Evolutionary conservation across 2,113 vertebrate genomes (phyloP).

Genomic region (Lutjanus erythropterus): DNA sequence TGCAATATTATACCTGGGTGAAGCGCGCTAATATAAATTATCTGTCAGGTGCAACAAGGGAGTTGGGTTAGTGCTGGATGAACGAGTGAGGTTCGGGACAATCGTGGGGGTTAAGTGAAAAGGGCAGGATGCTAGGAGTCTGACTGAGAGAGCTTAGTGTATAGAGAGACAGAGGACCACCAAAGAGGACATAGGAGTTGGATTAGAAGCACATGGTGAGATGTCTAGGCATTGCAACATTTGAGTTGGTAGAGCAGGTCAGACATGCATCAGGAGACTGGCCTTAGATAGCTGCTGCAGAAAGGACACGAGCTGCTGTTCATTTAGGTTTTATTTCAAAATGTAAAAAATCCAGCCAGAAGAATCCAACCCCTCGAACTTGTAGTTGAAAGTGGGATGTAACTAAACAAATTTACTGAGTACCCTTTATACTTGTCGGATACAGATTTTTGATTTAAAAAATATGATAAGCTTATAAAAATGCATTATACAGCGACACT

Average conservation of each 20-base stretch:
- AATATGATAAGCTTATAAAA: neutral
- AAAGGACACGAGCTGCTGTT: slow-evolving; percentile 2
- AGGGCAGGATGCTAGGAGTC: slow-evolving; percentile 9
- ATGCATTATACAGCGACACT: too few relatives aligned
- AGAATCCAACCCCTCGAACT: too few relatives aligned
- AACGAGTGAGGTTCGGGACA: neutral
- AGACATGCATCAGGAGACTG: slow-evolving; percentile 18
- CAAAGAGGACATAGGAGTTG: slow-evolving; percentile 29
- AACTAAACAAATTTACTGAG: too few relatives aligned
- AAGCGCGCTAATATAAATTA: neutral
- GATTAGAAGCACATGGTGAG: slow-evolving; percentile 68
- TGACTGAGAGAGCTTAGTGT: neutral
- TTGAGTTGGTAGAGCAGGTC: slow-evolving; percentile 27
- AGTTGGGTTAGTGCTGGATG: neutral
- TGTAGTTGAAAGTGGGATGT: too few relatives aligned
- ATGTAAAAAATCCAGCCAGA: neutral
- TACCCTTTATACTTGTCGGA: neutral
- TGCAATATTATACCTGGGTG: neutral
- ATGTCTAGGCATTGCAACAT: slow-evolving; percentile 33
- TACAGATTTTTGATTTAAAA: neutral
- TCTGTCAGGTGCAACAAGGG: neutral
- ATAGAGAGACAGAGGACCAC: slow-evolving; percentile 46
- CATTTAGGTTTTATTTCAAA: neutral
- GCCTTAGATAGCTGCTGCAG: slow-evolving; percentile 5
- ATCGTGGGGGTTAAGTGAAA: neutral